A percentile compares a stretch with the other conserved stretches of the same genome.
phyloP scores from a whole-genome alignment of 2,113 vertebrate species.

The Melierax canorus region DNA sequence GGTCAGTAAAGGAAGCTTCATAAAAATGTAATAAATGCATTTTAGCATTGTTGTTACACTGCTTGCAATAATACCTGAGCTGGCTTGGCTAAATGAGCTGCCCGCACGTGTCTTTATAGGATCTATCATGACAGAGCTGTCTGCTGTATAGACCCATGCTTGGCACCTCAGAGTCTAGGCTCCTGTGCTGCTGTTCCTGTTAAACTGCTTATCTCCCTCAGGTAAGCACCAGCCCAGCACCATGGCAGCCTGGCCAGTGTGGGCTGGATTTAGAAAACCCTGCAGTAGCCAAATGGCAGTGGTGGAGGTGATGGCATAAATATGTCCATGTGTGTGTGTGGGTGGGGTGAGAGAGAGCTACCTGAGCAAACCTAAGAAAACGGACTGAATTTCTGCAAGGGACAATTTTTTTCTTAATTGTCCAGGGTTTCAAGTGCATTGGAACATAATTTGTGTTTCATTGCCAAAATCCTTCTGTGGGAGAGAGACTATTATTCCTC shows the following conservation, averaged over 20 bases:
- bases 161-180: not conserved
- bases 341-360: not conserved
- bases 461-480: not conserved
- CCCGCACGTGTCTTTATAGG: not conserved
- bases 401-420: not conserved
- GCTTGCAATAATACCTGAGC: not conserved
- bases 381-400: not conserved
- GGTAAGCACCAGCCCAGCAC: not conserved
- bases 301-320: not conserved
- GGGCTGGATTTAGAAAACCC: not conserved
- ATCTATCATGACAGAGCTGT: not conserved
- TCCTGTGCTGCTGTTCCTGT: not conserved
- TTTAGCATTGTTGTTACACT: not conserved
- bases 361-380: not conserved
- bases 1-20: not conserved
- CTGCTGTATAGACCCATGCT: not conserved
- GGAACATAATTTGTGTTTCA: not conserved
- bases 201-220: no score
- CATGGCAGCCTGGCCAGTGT: not conserved
- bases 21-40: not conserved
- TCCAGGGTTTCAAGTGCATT: not conserved
- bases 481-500: not conserved
- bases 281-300: not conserved
- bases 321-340: no score
- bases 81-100: not conserved